These are phyloP conservation scores for Silurus aristotelis DNA, from an alignment of 2,797 vertebrate species.

Conservation along the genomic window DNA sequence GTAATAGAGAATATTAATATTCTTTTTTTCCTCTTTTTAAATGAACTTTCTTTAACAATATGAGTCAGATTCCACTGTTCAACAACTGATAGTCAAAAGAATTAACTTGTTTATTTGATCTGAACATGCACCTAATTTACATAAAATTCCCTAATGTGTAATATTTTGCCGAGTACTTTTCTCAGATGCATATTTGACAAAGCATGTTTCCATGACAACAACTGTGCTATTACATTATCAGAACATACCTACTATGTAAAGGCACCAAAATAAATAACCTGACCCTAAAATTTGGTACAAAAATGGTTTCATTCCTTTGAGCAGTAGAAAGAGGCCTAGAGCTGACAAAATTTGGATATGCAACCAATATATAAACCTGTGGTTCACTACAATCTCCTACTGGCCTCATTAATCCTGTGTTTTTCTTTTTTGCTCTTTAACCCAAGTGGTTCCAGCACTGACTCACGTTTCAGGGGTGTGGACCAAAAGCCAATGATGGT, in stretches of 20 bases:
- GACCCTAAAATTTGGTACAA: neutral
- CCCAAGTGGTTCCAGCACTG: neutral
- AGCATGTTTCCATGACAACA: neutral
- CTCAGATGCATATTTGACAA: neutral
- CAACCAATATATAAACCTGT: constrained; percentile 34
- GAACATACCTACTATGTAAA: neutral
- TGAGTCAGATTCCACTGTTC: neutral
- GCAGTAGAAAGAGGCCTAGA: constrained; percentile 16
- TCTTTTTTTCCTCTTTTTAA: neutral
- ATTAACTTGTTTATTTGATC: neutral
- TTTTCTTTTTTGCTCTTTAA: constrained; percentile 3
- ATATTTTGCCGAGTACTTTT: neutral
- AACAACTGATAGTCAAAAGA: neutral
- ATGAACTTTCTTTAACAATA: neutral
- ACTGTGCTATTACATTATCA: neutral
- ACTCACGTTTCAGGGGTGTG: neutral
- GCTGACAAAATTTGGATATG: constrained; percentile 13
- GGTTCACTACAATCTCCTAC: constrained; percentile 18
- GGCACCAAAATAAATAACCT: neutral
- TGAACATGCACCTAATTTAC: neutral
- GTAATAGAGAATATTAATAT: neutral
- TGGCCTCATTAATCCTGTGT: constrained; percentile 9
- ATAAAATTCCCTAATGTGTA: too few species aligned
- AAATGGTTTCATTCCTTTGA: neutral
- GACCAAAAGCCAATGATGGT: neutral